Evolutionary conservation across 1,140 invertebrate species (phyloP).

Genomic region (Ceratosolen fusciceps): DNA sequence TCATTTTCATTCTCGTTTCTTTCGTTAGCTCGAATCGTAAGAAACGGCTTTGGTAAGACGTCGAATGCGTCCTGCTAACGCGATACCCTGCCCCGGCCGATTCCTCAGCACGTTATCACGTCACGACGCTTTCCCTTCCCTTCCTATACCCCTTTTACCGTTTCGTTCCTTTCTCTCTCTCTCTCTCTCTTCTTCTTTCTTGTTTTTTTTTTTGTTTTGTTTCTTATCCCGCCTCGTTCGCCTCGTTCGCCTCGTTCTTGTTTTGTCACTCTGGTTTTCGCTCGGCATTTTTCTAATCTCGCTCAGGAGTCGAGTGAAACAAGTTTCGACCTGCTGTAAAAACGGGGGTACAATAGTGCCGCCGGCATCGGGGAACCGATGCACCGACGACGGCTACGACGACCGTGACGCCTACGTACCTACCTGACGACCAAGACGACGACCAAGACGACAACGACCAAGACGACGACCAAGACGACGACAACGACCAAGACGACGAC

Average conservation of each 20-base stretch:
- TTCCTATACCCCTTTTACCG: background rate
- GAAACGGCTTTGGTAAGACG: background rate
- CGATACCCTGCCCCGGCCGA: background rate
- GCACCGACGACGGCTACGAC: too few relatives aligned
- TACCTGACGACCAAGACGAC: too few relatives aligned
- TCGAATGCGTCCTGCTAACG: background rate
- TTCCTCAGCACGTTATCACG: slow-evolving; percentile 17
- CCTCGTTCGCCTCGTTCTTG: background rate
- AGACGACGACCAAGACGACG: too few relatives aligned
- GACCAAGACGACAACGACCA: background rate
- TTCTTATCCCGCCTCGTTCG: background rate
- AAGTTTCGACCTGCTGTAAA: slow-evolving; percentile 15
- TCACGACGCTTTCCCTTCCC: background rate
- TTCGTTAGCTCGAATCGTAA: slow-evolving; percentile 33
- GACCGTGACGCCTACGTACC: background rate
- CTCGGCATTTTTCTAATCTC: background rate
- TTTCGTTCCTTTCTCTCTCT: background rate
- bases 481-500: too few relatives aligned
- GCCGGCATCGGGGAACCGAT: too few relatives aligned
- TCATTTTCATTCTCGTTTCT: slow-evolving; percentile 1
- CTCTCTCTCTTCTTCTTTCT: background rate
- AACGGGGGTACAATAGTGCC: background rate
- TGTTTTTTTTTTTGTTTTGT: background rate
- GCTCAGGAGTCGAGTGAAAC: background rate
- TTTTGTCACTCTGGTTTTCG: too few relatives aligned